Base-by-base conservation (phyloP, 2,888 invertebrate genomes). In the Philhelius pedissequus region DNA sequence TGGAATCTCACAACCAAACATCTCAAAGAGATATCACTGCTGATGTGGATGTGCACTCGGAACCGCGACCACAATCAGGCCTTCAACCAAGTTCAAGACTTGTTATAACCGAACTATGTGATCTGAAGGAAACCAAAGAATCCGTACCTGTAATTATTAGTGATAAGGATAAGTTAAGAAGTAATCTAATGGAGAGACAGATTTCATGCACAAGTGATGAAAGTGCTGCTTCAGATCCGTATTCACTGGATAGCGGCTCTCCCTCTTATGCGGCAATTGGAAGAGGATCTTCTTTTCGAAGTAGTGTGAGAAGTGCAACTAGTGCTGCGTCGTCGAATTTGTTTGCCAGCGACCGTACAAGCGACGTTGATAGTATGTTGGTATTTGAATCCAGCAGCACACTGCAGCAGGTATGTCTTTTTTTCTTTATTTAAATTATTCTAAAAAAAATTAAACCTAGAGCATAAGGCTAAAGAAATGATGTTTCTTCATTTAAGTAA, bases 101-200 rank as follows among this genome's bases (percentile, higher is more conserved):
- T 35, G 4, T 80, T 35, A 80, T 76, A 66, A 80, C 75, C 6
- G 80, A 84, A 48, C 40, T 71, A 68, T 62, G 60, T 76, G 80
- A 84, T 84, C 35, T 76, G 66, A 76, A 71, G 62, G 48, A 22
- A 62, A 76, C 84, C 84, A 80, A 84, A 76, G 75, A 80, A 62
- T 71, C 35, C 54, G 84, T 84, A 84, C 84, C 80, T 84, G 84
- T 54, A 84, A 75, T 56, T n/a, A n/a, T n/a, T 76, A 84, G 75
- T 76, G 54, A 84, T 80, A 80, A 80, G 71, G 40, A 76, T 80
- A 84, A 68, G 9, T 52, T 84, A 71, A 71, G 71, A 13, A 76
- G 60, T 32, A 30, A 9, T 66, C 30, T 32, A 11, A n/a, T 76
- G 71, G 70, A 84, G 43, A 45, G 84, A 52, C 80, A 84, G 62